Percentiles rank a stretch among this genome's conserved stretches.
phyloP scores from a whole-genome alignment of 2,113 vertebrate species.

The Todiramphus chloris region DNA sequence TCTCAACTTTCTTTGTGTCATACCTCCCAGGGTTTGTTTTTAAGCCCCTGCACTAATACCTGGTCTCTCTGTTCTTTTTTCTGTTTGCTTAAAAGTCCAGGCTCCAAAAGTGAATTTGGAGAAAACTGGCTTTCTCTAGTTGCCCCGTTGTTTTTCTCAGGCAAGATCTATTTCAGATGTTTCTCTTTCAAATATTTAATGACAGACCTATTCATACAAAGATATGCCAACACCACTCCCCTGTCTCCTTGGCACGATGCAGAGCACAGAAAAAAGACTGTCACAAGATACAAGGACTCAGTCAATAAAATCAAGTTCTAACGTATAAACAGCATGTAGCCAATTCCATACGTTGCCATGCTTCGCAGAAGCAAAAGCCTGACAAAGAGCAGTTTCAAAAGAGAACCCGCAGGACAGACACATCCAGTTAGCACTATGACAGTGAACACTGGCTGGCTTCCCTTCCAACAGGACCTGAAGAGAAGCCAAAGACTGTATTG shows the following conservation, averaged over 20 bases:
- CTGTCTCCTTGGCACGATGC: constrained; percentile 54
- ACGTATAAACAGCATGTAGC: not conserved
- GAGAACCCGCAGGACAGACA: not conserved
- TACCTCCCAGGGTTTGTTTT: not conserved
- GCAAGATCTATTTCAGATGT: constrained; percentile 72
- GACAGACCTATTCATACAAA: constrained; percentile 70
- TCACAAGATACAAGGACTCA: constrained; percentile 41
- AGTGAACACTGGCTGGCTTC: not conserved
- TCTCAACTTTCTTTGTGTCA: not conserved
- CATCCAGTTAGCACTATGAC: not conserved
- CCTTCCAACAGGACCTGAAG: not conserved
- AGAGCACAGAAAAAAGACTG: constrained; percentile 47
- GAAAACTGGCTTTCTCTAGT: constrained; percentile 62
- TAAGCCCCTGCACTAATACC: not conserved
- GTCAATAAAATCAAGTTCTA: constrained; percentile 34
- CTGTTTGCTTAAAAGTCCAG: constrained; percentile 8
- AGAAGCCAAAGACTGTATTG: not conserved
- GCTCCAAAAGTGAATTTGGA: constrained; percentile 30
- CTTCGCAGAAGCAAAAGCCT: not conserved
- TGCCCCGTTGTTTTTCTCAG: constrained; percentile 60
- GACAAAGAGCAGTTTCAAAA: not conserved
- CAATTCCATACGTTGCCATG: not conserved
- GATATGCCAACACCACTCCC: constrained; percentile 69
- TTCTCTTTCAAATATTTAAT: constrained; percentile 71
- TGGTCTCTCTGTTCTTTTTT: not conserved